Base-by-base conservation (phyloP, 2,888 invertebrate species). In the Limnephilus lunatus region DNA sequence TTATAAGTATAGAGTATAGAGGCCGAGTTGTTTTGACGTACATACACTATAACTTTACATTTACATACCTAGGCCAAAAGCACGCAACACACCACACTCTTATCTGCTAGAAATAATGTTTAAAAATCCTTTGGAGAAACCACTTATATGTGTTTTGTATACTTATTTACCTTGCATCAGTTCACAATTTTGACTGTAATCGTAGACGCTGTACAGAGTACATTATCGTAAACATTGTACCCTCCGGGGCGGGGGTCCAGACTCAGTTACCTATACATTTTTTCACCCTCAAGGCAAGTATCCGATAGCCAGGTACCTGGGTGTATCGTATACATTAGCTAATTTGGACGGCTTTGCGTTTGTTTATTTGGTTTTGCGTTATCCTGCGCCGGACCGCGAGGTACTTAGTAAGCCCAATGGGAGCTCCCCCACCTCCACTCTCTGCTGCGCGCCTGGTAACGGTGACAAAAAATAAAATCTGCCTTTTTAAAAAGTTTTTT, bases 251-350 rank as follows among this genome's bases (percentile, higher is more conserved):
- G 35, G 30, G 82, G 31, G 19, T 82, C 31, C 31, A 53, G 25
- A 68, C 68, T 68, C 9, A 9, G 25, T 68, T 68, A n/a, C 32
- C 68, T 89, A 39, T 39, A 81, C 44, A 87, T 92, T 92, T 92
- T 92, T 92, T 87, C 89, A 90, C 44, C 87, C 90, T 81, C 87
- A 14, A 32, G 31, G 85, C 81, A 44, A 89, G 85, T 44, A 89
- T 91, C 91, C 89, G 91, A 92, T 92, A 92, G 85, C 91, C 83
- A 32, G 81, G 91, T 86, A 91, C 93, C 92, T 85, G 68, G 90
- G 91, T 68, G 91, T 92, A 92, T 91, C 92, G 90, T 91, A 92
- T 93, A 93, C 93, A 93, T 93, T 93, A 93, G 93, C 93, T 93
- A 93, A 93, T 93, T 93, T 93, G 93, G 92, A 93, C 93, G 92